These are phyloP conservation scores for Papilio polytes DNA, from an alignment of 1,140 invertebrate species.

Conservation along the genomic window DNA sequence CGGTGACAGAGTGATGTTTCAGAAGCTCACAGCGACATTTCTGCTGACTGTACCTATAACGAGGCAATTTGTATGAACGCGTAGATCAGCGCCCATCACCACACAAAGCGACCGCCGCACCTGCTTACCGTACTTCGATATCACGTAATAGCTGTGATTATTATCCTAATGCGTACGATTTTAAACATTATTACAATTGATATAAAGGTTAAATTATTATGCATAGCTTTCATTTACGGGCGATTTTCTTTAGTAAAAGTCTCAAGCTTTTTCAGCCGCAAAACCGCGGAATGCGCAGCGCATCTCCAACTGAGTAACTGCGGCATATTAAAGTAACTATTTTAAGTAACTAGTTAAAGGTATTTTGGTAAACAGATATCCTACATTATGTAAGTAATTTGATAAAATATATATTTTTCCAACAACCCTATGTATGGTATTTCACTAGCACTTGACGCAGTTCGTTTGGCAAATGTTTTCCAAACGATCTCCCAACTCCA, in stretches of 20 bases:
- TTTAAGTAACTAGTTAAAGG: constrained; percentile 39
- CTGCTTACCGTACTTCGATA: constrained; percentile 63
- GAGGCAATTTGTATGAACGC: constrained; percentile 69
- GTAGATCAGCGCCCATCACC: constrained; percentile 56
- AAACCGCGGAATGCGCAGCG: constrained; percentile 65
- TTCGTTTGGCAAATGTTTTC: too few relatives aligned
- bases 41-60: constrained; percentile 52
- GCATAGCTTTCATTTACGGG: neutral
- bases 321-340: constrained; percentile 51
- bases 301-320: constrained; percentile 44
- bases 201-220: constrained; percentile 36
- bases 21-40: constrained; percentile 14
- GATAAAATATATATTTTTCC: neutral
- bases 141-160: constrained; percentile 56
- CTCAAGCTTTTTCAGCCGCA: constrained; percentile 58
- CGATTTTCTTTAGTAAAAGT: constrained; percentile 36
- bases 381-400: neutral
- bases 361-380: constrained; percentile 35
- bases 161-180: constrained; percentile 24
- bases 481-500: neutral
- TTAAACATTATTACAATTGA: neutral
- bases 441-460: neutral
- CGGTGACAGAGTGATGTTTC: neutral
- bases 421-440: neutral
- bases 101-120: constrained; percentile 65